phyloP scores from a whole-genome alignment of 2,888 invertebrate genomes.

The Myathropa florea region DNA sequence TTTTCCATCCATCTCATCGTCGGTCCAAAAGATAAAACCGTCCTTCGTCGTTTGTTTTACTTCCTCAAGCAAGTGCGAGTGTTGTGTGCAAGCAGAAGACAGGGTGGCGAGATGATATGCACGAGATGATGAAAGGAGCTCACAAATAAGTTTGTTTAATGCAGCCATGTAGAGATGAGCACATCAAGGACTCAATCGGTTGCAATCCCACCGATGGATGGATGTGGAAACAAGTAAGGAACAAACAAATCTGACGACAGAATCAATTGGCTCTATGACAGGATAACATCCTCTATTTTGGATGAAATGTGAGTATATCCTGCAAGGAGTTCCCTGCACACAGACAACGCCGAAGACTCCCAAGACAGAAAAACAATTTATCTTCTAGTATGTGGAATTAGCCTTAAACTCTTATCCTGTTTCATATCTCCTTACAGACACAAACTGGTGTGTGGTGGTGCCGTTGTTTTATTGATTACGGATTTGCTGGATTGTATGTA shows the following conservation, averaged over 20 bases:
- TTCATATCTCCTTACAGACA: constrained; percentile 24
- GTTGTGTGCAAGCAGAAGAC: not conserved
- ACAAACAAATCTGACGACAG: constrained; percentile 70
- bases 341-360: constrained; percentile 47
- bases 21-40: constrained; percentile 21
- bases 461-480: constrained; percentile 19
- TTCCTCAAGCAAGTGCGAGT: constrained; percentile 42
- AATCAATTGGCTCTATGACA: constrained; percentile 66
- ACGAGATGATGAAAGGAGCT: constrained; percentile 42
- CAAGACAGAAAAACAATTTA: constrained; percentile 69
- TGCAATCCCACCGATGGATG: constrained; percentile 28
- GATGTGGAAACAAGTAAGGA: constrained; percentile 45
- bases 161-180: not conserved
- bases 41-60: constrained; percentile 52
- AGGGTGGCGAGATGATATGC: not conserved
- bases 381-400: constrained; percentile 64
- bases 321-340: constrained; percentile 35
- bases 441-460: not conserved
- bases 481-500: constrained; percentile 55
- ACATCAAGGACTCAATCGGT: constrained; percentile 54
- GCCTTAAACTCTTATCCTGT: constrained; percentile 60
- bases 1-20: constrained; percentile 28
- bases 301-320: constrained; percentile 48
- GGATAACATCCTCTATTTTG: constrained; percentile 50
- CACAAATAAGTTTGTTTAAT: constrained; percentile 5